These are phyloP conservation scores for Drosophila differens DNA, from an alignment of 2,888 invertebrate genomes.

Conservation along the genomic window DNA sequence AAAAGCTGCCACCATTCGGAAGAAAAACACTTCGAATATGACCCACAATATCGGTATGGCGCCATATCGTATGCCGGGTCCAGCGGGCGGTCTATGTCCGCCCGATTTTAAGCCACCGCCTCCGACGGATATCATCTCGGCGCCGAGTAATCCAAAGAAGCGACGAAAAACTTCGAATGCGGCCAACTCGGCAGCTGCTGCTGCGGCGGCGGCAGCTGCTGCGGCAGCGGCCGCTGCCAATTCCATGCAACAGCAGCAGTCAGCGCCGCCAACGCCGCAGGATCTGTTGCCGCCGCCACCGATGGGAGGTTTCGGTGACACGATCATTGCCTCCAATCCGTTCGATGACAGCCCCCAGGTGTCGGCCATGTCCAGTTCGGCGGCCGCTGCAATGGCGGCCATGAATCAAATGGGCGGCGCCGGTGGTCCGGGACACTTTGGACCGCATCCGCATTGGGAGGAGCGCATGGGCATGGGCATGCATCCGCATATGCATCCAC, in stretches of 20 bases:
- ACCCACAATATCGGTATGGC: slow-evolving; percentile 94
- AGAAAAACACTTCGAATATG: slow-evolving; percentile 87
- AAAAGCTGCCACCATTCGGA: slow-evolving; percentile 85
- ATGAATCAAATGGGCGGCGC: slow-evolving; percentile 88
- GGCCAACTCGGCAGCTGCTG: slow-evolving; percentile 86
- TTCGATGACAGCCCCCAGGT: slow-evolving; percentile 94
- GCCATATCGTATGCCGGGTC: slow-evolving; percentile 90
- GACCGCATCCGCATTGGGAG: slow-evolving; percentile 84
- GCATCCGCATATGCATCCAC: slow-evolving; percentile 90
- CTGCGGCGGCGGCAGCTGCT: slow-evolving; percentile 83
- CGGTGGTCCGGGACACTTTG: slow-evolving; percentile 78
- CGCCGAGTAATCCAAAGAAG: slow-evolving; percentile 94
- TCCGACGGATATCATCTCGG: slow-evolving; percentile 90
- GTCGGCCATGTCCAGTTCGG: slow-evolving; percentile 85
- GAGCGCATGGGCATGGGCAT: slow-evolving; percentile 86
- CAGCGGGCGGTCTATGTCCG: slow-evolving; percentile 88
- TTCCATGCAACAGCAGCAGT: slow-evolving; percentile 89
- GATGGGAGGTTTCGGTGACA: slow-evolving; percentile 95
- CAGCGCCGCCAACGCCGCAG: slow-evolving; percentile 90
- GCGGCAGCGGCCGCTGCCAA: slow-evolving; percentile 84
- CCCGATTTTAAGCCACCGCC: slow-evolving; percentile 89
- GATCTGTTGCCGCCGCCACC: slow-evolving; percentile 92
- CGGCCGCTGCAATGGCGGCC: slow-evolving; percentile 87
- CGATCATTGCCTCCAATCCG: slow-evolving; percentile 97
- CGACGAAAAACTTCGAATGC: slow-evolving; percentile 92